Evolutionary conservation across 1,140 invertebrate species (phyloP).

Genomic region (Drusus annulatus): DNA sequence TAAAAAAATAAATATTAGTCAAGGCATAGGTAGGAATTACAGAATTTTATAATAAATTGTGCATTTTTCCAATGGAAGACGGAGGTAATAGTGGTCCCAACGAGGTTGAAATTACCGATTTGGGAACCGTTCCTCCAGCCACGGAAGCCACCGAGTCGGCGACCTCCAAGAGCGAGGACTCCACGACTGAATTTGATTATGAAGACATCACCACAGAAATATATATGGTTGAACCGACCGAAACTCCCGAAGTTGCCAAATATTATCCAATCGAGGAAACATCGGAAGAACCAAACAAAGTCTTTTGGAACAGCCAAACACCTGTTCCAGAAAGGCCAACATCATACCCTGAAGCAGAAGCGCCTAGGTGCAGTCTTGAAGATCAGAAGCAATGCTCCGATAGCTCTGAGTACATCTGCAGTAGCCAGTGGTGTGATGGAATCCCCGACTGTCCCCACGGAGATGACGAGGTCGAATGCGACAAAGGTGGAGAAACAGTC

Average conservation of each 20-base stretch:
- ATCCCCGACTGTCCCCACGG: constrained; percentile 73
- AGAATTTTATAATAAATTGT: too few relatives aligned
- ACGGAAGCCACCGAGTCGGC: too few relatives aligned
- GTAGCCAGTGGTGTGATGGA: constrained; percentile 74
- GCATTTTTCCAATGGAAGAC: too few relatives aligned
- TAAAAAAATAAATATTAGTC: too few relatives aligned
- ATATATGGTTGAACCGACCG: too few relatives aligned
- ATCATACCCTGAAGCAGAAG: background rate
- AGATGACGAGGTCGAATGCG: constrained; percentile 71
- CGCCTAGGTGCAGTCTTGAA: constrained; percentile 70
- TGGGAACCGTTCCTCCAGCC: too few relatives aligned
- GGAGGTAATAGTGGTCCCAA: too few relatives aligned
- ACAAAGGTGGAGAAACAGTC: constrained; percentile 28
- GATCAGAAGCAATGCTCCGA: constrained; percentile 69
- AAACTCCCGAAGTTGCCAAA: background rate
- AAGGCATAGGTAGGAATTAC: too few relatives aligned
- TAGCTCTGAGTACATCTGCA: constrained; percentile 66
- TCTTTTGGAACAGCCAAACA: background rate
- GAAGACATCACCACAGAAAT: too few relatives aligned
- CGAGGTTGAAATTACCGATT: too few relatives aligned
- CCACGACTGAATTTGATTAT: too few relatives aligned
- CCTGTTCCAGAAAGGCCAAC: background rate
- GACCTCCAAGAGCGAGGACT: too few relatives aligned
- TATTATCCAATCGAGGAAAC: background rate
- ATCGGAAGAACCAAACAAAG: background rate